Base-by-base conservation (phyloP, 1,140 invertebrate genomes). In the Phortica variegata region DNA sequence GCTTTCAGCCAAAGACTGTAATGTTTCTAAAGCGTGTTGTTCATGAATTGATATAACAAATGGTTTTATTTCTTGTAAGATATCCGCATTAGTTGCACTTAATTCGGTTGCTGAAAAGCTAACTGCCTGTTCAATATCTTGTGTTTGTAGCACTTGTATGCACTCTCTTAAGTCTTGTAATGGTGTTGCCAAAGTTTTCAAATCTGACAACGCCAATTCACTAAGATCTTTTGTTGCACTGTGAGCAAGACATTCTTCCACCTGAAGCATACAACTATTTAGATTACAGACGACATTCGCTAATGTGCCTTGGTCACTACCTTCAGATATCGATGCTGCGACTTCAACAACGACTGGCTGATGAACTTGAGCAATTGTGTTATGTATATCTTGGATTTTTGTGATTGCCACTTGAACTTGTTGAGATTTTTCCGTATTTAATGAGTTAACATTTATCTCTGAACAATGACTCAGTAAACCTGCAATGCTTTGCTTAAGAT, bases 401-500 rank as follows among this genome's bases (percentile, higher is more conserved):
- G 58, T 32, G 3, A 73, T 39, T 10, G 62, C 56, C 4, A 42
- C 60, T 23, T 69, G 56, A 0, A 60, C 80, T 66, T 57, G 69
- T 53, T 65, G 65, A 3, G 29, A 49, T 4, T 45, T 17, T 8
- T 56, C 38, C 0, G 32, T 18, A 6, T 39, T 36, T 29, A 73
- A 2, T 0, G 65, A 61, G 7, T 23, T 42, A 0, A 61, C 56
- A 32, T 75, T 55, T 5, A 55, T 16, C n/a, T 65, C 61, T 15
- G 61, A 52, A 12, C 52, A 61, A 19, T 71, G 59, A 2, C 52
- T 57, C 6, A 71, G 50, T 15, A 75, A 73, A 3, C 60, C 39
- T 1, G 57, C 39, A 8, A 75, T 65, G 15, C 69, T 60, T 16
- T 71, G 56, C 12, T 75, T 71, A 5, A 75, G 38, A n/a, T 75